These are phyloP conservation scores for Chaetodon trifascialis DNA, from an alignment of 2,113 vertebrate species.

Conservation along the genomic window DNA sequence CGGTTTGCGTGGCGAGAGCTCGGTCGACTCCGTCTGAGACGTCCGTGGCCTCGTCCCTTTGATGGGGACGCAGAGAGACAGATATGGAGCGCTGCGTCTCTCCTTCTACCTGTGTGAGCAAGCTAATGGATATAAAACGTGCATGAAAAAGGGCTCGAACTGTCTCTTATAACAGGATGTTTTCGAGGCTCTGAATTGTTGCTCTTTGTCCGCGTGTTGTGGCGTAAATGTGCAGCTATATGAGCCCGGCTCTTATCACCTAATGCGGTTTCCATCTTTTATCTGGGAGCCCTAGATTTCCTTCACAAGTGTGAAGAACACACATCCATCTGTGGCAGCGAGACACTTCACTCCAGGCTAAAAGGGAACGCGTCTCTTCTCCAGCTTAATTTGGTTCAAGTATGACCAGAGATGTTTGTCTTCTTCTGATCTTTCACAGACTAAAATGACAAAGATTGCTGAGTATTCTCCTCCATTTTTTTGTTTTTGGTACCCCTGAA, in stretches of 20 bases:
- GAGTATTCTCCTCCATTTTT: too few relatives aligned
- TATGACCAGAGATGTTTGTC: constrained; percentile 4
- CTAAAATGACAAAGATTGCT: background rate
- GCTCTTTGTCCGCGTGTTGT: background rate
- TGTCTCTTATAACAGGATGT: background rate
- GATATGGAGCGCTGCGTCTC: background rate
- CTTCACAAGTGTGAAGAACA: constrained; percentile 27
- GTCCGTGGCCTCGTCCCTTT: constrained; percentile 2
- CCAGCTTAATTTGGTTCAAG: constrained; percentile 23
- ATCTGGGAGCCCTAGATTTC: constrained; percentile 36
- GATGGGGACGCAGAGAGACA: constrained; percentile 4
- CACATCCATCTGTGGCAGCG: constrained; percentile 39
- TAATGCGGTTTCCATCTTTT: constrained; percentile 45
- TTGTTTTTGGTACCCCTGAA: background rate
- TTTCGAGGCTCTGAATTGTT: background rate
- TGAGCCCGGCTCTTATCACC: constrained; percentile 25
- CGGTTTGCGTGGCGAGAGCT: constrained; percentile 7
- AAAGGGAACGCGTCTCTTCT: constrained; percentile 20
- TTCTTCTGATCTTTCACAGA: background rate
- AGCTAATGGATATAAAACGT: constrained; percentile 15
- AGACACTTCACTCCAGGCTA: constrained; percentile 23
- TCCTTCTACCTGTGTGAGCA: background rate
- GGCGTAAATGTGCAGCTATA: background rate
- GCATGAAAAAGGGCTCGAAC: background rate
- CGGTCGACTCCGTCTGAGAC: background rate